These are phyloP conservation scores for Hermodice carunculata DNA, from an alignment of 2,888 invertebrate species.

Conservation along the genomic window DNA sequence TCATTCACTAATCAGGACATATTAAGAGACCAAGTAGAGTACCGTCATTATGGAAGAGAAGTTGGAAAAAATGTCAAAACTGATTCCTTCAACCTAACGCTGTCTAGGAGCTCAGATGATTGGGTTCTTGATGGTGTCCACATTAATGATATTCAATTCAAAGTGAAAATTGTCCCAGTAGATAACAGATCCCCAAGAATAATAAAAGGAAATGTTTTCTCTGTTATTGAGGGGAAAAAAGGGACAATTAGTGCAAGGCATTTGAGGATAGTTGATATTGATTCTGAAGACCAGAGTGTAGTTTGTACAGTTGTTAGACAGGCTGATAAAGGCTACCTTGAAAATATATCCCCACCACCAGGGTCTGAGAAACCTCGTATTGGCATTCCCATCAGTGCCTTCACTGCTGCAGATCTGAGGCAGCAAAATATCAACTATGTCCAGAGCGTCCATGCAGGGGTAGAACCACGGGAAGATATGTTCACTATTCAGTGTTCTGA, in stretches of 20 bases:
- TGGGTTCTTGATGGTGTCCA: slow-evolving; percentile 54
- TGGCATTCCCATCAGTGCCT: slow-evolving; percentile 64
- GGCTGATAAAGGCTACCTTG: slow-evolving; percentile 65
- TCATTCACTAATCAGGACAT: slow-evolving; percentile 65
- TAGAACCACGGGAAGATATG: slow-evolving; percentile 64
- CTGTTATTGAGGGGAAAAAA: slow-evolving; percentile 62
- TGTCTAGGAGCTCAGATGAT: slow-evolving; percentile 56
- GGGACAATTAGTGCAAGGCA: slow-evolving; percentile 52
- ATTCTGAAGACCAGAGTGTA: slow-evolving; percentile 59
- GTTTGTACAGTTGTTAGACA: slow-evolving; percentile 61
- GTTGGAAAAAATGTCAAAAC: slow-evolving; percentile 50
- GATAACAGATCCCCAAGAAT: slow-evolving; percentile 64
- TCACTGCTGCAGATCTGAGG: slow-evolving; percentile 59
- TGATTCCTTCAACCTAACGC: slow-evolving; percentile 60
- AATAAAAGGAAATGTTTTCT: slow-evolving; percentile 41
- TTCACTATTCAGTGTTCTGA: slow-evolving; percentile 66
- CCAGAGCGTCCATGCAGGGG: slow-evolving; percentile 67
- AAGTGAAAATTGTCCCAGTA: slow-evolving; percentile 59
- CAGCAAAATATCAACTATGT: slow-evolving; percentile 63
- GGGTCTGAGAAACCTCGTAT: slow-evolving; percentile 62
- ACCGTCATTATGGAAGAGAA: slow-evolving; percentile 63
- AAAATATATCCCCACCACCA: slow-evolving; percentile 63
- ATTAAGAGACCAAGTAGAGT: slow-evolving; percentile 50
- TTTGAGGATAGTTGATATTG: slow-evolving; percentile 61
- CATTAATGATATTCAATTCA: slow-evolving; percentile 52